Conservation (phyloP, 2,888 invertebrate species). For the Eupithecia pulchellata region DNA sequence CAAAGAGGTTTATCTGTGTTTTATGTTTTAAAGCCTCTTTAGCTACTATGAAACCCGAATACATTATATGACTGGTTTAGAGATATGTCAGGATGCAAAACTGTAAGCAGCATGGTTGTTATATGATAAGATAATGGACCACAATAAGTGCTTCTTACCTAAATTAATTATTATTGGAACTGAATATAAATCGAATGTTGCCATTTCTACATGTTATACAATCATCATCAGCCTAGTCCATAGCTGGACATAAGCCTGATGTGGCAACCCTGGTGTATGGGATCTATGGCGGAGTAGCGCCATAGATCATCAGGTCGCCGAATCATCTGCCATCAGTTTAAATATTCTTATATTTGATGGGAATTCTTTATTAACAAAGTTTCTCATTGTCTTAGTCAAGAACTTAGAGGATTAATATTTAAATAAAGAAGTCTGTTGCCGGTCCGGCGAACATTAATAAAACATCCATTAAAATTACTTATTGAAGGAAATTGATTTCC, state of each 20-base stretch:
- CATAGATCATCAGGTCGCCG: too few relatives aligned
- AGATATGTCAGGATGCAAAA: background rate
- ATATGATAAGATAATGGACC: too few relatives aligned
- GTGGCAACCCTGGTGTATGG: too few relatives aligned
- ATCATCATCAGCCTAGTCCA: too few relatives aligned
- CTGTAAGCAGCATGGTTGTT: too few relatives aligned
- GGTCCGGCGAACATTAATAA: constrained; percentile 34
- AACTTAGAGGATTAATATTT: constrained; percentile 19
- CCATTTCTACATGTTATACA: background rate
- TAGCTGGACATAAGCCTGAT: too few relatives aligned
- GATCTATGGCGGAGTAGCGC: too few relatives aligned
- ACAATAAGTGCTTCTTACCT: background rate
- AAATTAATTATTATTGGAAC: background rate
- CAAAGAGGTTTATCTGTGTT: constrained; percentile 41
- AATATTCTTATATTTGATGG: constrained; percentile 5
- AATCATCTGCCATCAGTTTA: background rate
- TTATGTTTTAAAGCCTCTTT: constrained; percentile 35
- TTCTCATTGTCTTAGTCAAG: constrained; percentile 8
- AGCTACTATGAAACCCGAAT: constrained; percentile 10
- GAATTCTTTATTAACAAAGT: constrained; percentile 4
- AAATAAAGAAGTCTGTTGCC: constrained; percentile 41
- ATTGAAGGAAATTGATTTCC: constrained; percentile 35
- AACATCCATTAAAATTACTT: constrained; percentile 40
- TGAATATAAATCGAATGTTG: background rate
- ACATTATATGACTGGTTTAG: constrained; percentile 5